Evolutionary conservation across 2,113 vertebrate species (phyloP).

Genomic region (Natator depressus): DNA sequence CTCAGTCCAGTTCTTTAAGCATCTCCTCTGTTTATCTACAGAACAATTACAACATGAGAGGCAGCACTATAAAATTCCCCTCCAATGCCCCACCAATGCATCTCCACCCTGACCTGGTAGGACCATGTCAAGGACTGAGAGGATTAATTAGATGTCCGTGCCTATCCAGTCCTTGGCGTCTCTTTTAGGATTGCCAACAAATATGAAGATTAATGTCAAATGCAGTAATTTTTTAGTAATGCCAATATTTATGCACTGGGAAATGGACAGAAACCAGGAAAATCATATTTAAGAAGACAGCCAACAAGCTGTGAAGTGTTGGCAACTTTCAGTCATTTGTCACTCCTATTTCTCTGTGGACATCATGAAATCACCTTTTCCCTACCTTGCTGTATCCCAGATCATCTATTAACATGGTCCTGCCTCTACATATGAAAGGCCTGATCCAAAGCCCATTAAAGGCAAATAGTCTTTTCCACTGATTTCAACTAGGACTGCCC

Average conservation of each 20-base stretch:
- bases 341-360: not conserved
- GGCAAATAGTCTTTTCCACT: not conserved
- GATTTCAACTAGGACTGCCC: not conserved
- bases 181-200: not conserved
- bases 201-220: not conserved
- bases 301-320: not conserved
- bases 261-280: not conserved
- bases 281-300: not conserved
- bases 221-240: not conserved
- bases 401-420: not conserved
- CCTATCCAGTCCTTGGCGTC: not conserved
- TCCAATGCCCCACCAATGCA: not conserved
- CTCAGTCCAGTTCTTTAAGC: not conserved
- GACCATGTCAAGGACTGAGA: not conserved
- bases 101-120: not conserved
- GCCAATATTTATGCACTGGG: not conserved
- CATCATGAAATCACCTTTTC: not conserved
- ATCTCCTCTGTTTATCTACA: not conserved
- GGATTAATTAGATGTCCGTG: not conserved
- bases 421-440: not conserved
- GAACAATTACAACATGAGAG: not conserved
- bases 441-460: not conserved
- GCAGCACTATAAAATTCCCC: not conserved
- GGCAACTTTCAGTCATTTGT: not conserved
- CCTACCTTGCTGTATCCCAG: not conserved